A percentile compares a stretch with the other conserved stretches of the same genome.
Evolutionary conservation across 2,113 vertebrate genomes (phyloP).

Genomic region (Euleptes europaea): DNA sequence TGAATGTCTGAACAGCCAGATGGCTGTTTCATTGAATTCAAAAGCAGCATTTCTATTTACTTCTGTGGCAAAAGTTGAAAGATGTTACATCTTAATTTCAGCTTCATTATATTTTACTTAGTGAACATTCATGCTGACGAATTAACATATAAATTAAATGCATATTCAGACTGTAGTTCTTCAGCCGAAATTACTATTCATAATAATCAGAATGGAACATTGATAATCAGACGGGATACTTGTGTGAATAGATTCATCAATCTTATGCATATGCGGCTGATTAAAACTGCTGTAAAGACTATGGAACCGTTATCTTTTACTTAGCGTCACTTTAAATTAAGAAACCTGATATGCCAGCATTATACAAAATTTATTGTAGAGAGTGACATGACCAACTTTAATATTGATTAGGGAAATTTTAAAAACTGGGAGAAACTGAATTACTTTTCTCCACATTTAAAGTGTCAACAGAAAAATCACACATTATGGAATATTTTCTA

Average conservation of each 20-base stretch:
- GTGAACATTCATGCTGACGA: fast-evolving
- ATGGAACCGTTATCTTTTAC: neutral
- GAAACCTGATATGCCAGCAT: neutral
- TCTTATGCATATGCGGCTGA: neutral
- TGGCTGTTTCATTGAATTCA: neutral
- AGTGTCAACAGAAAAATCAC: neutral
- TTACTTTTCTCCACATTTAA: neutral
- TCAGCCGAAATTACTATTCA: neutral
- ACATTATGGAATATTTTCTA: neutral
- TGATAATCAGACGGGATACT: neutral
- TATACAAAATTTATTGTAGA: neutral
- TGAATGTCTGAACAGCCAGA: neutral
- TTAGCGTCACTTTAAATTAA: neutral
- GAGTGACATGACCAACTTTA: neutral
- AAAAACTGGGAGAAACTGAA: neutral
- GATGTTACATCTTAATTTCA: neutral
- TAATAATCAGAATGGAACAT: neutral
- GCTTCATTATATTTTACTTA: neutral
- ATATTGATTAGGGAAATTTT: neutral
- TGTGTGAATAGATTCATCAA: neutral
- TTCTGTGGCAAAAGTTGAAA: neutral
- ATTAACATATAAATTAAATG: neutral
- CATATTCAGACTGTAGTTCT: neutral
- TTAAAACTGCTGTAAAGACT: neutral
- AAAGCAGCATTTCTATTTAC: neutral